phyloP scores from a whole-genome alignment of 2,797 vertebrate genomes.

The Falco novaeseelandiae region DNA sequence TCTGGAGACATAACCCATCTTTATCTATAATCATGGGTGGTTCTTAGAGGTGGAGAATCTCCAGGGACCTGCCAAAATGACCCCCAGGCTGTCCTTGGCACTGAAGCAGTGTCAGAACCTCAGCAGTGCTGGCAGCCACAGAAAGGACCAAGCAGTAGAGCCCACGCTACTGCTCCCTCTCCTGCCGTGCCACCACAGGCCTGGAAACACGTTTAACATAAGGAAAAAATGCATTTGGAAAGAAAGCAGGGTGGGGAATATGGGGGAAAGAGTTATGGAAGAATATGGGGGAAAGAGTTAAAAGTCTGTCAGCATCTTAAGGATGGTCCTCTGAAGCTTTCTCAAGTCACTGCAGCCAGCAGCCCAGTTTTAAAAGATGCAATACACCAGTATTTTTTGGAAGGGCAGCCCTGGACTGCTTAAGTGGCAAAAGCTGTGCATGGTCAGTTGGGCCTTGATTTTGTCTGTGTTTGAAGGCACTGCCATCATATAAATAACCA shows the following conservation, averaged over 20 bases:
- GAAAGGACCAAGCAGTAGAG: background rate
- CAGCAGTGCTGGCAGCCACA: background rate
- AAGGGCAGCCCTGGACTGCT: background rate
- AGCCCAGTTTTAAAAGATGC: background rate
- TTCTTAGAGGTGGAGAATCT: background rate
- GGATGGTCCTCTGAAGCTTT: background rate
- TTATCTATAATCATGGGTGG: background rate
- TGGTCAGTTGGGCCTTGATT: background rate
- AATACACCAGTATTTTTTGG: background rate
- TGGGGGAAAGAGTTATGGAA: background rate
- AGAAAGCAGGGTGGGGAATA: accelerated
- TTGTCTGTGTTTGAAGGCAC: background rate
- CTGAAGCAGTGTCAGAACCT: background rate
- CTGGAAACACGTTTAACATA: accelerated
- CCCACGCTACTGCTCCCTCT: accelerated
- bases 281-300: background rate
- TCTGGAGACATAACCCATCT: background rate
- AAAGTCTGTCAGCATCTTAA: background rate
- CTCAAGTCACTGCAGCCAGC: background rate
- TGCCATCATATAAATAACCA: background rate
- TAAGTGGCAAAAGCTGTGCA: background rate
- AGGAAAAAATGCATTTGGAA: background rate
- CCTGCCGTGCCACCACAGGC: accelerated
- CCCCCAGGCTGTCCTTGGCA: background rate
- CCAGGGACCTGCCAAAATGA: background rate